phyloP scores from a whole-genome alignment of 1,140 invertebrate genomes.

The Bactericera cockerelli region DNA sequence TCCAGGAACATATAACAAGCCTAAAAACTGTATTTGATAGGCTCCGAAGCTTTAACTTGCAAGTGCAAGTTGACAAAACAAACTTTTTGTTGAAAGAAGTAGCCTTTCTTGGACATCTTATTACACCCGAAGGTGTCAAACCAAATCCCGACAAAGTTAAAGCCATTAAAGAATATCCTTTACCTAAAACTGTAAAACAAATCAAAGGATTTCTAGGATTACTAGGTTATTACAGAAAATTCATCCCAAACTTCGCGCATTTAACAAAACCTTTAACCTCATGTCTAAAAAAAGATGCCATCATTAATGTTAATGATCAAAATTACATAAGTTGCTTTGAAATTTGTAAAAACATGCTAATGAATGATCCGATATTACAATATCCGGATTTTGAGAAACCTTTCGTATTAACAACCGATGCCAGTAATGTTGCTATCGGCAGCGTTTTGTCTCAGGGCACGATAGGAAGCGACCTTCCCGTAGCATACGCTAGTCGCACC shows the following conservation, averaged over 20 bases:
- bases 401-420: constrained; percentile 27
- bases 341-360: constrained; percentile 14
- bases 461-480: constrained; percentile 21
- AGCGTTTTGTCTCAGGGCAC: constrained; percentile 24
- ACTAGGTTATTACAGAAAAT: constrained; percentile 27
- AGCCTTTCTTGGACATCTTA: constrained; percentile 30
- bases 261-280: constrained; percentile 24
- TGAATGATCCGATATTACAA: constrained; percentile 26
- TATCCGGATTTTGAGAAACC: constrained; percentile 27
- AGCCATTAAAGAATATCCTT: constrained; percentile 23
- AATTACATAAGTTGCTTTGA: constrained; percentile 9
- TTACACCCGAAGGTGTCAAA: constrained; percentile 28
- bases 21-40: constrained; percentile 27
- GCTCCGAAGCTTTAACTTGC: constrained; percentile 28
- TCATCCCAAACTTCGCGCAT: constrained; percentile 24
- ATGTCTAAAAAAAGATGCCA: constrained; percentile 23
- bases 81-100: constrained; percentile 32
- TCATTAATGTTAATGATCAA: constrained; percentile 7
- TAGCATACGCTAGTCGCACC: constrained; percentile 24
- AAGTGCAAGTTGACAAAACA: constrained; percentile 33
- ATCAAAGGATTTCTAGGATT: constrained; percentile 27
- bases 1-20: constrained; percentile 26
- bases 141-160: constrained; percentile 30
- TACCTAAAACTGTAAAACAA: constrained; percentile 22
- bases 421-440: constrained; percentile 23